Evolutionary conservation across 2,888 invertebrate genomes (phyloP), one percentile per base, ranked within the genome.

Genomic region (Therioaphis trifolii): DNA sequence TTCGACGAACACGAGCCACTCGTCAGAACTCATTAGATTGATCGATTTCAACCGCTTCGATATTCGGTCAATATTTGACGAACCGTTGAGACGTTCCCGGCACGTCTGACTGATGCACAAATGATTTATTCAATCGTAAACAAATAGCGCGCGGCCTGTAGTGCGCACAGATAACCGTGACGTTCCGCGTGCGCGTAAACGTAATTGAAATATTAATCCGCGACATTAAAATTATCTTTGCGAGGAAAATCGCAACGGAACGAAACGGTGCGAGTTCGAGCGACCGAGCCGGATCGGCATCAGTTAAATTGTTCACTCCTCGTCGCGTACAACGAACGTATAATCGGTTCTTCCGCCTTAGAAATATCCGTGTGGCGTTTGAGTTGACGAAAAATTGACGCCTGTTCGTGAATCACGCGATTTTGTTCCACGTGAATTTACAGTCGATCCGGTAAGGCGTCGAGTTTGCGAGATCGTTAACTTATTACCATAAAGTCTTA

Each of bases 401-500:
- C n/a, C 72, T 1, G 0, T n/a, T 35, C 35, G 29, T 72, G 35
- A 72, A 72, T 18, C 52, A 52, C 35, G 49, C 4, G 21, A 2
- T 52, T 49, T 52, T 24, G 14, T 72, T 72, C 29, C 12, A 52
- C 49, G n/a, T 52, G 72, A 72, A 55, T 72, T n/a, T 52, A 52
- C 52, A 14, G 35, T 29, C 35, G 0, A 35, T n/a, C 7, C 21
- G 21, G 7, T 35, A 72, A 58, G 58, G 43, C 35, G 18, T 58
- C 58, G 18, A 72, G 40, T 74, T 55, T 74, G 7, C 7, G 12
- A 3, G 21, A 74, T 74, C 11, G 15, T 24, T 58, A 11, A 75
- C 11, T 11, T 55, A 52, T 72, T 72, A 29, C 12, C n/a, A n/a
- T n/a, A n/a, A n/a, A n/a, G n/a, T n/a, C n/a, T n/a, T n/a, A n/a